These are phyloP conservation scores for Rhinogobio ventralis DNA, from an alignment of 2,797 vertebrate genomes.

Conservation along the genomic window DNA sequence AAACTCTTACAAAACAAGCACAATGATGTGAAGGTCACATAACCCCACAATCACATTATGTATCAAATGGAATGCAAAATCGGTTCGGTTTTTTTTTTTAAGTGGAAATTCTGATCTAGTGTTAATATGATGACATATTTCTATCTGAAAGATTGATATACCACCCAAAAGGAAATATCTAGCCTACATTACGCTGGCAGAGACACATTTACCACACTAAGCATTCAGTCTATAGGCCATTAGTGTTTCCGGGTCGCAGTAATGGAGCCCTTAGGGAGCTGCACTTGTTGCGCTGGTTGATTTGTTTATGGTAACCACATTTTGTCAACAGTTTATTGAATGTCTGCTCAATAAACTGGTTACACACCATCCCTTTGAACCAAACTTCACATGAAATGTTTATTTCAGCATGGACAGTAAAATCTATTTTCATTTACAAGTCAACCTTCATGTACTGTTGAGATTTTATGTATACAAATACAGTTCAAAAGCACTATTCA, in stretches of 20 bases:
- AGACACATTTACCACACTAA: conserved; percentile 24
- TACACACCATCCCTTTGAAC: conserved; percentile 17
- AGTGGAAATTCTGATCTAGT: not conserved
- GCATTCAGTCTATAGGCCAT: conserved; percentile 24
- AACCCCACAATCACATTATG: not conserved
- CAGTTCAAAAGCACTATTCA: not conserved
- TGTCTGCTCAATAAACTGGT: conserved; percentile 4
- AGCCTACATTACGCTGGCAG: not conserved
- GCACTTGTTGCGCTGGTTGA: conserved; percentile 30
- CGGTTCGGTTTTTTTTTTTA: not conserved
- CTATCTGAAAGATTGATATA: not conserved
- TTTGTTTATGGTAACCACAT: conserved; percentile 40
- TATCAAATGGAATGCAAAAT: not conserved
- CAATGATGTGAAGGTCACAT: not conserved
- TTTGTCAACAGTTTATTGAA: conserved; percentile 30
- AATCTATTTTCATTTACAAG: not conserved
- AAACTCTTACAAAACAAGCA: not conserved
- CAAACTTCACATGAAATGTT: not conserved
- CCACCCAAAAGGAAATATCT: conserved; percentile 1
- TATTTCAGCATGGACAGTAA: not conserved
- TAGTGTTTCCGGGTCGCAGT: conserved; percentile 8
- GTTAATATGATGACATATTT: not conserved
- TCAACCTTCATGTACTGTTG: not conserved
- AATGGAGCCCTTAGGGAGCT: conserved; percentile 24
- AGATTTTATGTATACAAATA: not conserved